Conservation (phyloP, 1,140 invertebrate species). For the Hermetia illucens region DNA sequence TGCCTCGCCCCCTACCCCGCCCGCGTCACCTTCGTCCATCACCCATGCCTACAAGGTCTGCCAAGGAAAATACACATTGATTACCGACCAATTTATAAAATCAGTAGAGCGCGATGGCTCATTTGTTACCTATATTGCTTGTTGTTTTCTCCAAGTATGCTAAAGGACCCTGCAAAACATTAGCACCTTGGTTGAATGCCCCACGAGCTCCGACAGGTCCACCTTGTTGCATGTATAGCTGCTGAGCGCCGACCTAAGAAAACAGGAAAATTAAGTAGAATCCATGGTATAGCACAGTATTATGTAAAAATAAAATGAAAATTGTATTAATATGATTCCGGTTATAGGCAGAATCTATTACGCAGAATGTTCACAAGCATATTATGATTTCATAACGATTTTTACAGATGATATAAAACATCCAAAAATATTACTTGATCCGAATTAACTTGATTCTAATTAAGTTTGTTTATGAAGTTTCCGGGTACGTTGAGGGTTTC, state of each 20-base stretch:
- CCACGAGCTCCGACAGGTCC: conserved; percentile 19
- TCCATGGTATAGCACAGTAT: not conserved
- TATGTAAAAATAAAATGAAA: not conserved
- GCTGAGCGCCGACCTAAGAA: conserved; percentile 21
- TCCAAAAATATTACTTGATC: not conserved
- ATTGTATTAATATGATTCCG: not conserved
- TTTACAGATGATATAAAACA: not conserved
- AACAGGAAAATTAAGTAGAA: too few relatives aligned
- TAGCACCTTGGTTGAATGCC: conserved; percentile 32
- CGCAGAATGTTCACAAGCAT: not conserved
- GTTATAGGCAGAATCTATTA: not conserved
- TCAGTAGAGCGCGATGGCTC: not conserved
- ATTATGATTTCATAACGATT: not conserved
- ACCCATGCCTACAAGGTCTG: conserved; percentile 44
- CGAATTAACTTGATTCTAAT: too few relatives aligned
- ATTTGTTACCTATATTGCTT: conserved; percentile 53
- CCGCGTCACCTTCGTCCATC: conserved; percentile 56
- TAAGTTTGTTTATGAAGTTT: too few relatives aligned
- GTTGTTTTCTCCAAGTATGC: conserved; percentile 69
- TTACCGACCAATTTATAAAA: not conserved
- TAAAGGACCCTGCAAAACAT: conserved; percentile 51
- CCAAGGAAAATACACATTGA: conserved; percentile 8
- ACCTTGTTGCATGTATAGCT: conserved; percentile 42
- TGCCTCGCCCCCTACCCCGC: conserved; percentile 52
- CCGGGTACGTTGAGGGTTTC: too few relatives aligned